Evolutionary conservation across 2,797 vertebrate genomes (phyloP).

Genomic region (Helicolenus hilgendorfi): DNA sequence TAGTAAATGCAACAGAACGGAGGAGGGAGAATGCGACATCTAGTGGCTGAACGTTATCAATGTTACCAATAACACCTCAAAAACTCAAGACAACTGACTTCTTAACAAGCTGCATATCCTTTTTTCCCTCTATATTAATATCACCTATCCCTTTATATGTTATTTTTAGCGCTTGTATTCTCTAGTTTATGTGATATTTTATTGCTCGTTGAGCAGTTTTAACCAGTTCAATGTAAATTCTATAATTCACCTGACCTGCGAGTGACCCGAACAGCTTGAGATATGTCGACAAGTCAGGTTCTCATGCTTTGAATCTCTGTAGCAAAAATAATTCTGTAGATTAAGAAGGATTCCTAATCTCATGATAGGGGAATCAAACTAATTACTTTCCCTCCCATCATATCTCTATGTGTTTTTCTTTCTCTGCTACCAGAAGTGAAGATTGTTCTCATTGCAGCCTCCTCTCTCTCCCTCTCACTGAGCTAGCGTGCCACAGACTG

Average conservation of each 20-base stretch:
- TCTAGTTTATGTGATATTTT: background rate
- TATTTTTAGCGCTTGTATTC: background rate
- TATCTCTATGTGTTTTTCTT: slow-evolving; percentile 16
- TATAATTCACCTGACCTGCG: slow-evolving; percentile 16
- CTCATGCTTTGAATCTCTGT: slow-evolving; percentile 51
- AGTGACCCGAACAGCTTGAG: slow-evolving; percentile 43
- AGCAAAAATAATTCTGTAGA: slow-evolving; percentile 36
- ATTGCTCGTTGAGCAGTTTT: background rate
- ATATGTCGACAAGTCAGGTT: slow-evolving; percentile 40
- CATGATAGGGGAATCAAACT: slow-evolving; percentile 48
- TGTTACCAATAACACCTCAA: too few species aligned
- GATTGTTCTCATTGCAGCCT: background rate
- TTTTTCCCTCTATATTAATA: background rate
- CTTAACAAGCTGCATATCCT: background rate
- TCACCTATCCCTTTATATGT: background rate
- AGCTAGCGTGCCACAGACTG: slow-evolving; percentile 6
- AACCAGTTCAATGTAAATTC: background rate
- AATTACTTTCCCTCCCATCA: slow-evolving; percentile 42
- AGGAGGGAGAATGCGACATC: too few species aligned
- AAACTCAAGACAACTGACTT: background rate
- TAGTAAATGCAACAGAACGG: too few species aligned
- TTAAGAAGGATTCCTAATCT: slow-evolving; percentile 60
- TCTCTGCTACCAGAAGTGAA: slow-evolving; percentile 15
- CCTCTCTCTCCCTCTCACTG: background rate
- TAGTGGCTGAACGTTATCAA: too few species aligned